These are phyloP conservation scores for Cenopis cana DNA, from an alignment of 2,888 invertebrate genomes.

Conservation along the genomic window DNA sequence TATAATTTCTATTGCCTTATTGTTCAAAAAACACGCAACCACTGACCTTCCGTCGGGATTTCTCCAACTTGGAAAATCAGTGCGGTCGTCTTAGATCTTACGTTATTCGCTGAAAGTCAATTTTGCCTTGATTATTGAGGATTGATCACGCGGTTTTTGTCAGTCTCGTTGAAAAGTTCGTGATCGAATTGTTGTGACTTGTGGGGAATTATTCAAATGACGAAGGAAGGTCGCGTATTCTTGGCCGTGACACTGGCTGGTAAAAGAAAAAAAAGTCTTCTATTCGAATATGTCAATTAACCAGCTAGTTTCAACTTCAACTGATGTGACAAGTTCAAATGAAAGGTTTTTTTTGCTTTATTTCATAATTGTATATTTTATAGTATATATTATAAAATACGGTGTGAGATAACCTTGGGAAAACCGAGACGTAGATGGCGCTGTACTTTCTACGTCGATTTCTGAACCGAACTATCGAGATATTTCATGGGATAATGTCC, in stretches of 20 bases:
- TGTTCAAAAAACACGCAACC: constrained; percentile 28
- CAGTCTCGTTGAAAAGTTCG: constrained; percentile 2
- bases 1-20: constrained; percentile 22
- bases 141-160: not conserved
- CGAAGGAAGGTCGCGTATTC: constrained; percentile 12
- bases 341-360: too few species aligned
- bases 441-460: too few species aligned
- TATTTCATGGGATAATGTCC: too few species aligned
- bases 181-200: constrained; percentile 13
- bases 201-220: not conserved
- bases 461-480: too few species aligned
- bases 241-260: constrained; percentile 21
- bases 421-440: too few species aligned
- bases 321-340: too few species aligned
- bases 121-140: constrained; percentile 13
- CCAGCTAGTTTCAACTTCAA: too few species aligned
- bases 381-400: too few species aligned
- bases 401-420: too few species aligned
- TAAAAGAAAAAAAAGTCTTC: not conserved
- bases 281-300: not conserved
- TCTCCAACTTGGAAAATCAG: constrained; percentile 19
- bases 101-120: constrained; percentile 14
- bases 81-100: constrained; percentile 5
- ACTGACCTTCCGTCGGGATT: constrained; percentile 19
- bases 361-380: too few species aligned